Conservation (phyloP, 2,888 invertebrate genomes). For the Trilocha varians region DNA sequence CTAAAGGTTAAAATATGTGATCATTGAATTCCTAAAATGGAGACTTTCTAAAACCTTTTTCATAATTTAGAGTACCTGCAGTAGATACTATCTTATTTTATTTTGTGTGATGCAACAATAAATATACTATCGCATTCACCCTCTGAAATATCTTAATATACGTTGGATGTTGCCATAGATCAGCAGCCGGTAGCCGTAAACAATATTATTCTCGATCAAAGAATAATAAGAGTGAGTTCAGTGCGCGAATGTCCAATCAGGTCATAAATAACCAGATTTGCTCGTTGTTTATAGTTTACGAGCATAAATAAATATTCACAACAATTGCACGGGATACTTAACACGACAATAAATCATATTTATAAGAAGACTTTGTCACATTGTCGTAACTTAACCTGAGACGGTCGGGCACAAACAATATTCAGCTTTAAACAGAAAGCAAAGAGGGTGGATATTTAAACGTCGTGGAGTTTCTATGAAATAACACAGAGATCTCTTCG, state of each 20-base stretch:
- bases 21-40: too few relatives aligned
- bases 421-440: slow-evolving; percentile 31
- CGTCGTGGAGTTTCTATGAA: too few relatives aligned
- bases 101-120: too few relatives aligned
- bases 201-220: slow-evolving; percentile 13
- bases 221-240: slow-evolving; percentile 34
- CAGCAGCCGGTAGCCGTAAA: slow-evolving; percentile 1
- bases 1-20: too few relatives aligned
- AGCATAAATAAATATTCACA: slow-evolving; percentile 69
- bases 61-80: too few relatives aligned
- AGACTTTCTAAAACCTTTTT: too few relatives aligned
- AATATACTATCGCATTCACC: too few relatives aligned
- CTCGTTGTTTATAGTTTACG: slow-evolving; percentile 69
- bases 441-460: neutral
- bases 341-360: slow-evolving; percentile 67
- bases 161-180: neutral
- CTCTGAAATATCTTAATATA: neutral
- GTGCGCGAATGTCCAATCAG: slow-evolving; percentile 63
- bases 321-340: slow-evolving; percentile 71
- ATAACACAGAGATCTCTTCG: too few relatives aligned
- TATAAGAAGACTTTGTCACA: slow-evolving; percentile 70
- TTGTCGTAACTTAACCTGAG: slow-evolving; percentile 46
- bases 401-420: slow-evolving; percentile 25
- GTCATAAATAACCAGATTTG: slow-evolving; percentile 70
- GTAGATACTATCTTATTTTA: too few relatives aligned